Evolutionary conservation across 2,113 vertebrate species (phyloP).

Genomic region (Eudorcas thomsonii): DNA sequence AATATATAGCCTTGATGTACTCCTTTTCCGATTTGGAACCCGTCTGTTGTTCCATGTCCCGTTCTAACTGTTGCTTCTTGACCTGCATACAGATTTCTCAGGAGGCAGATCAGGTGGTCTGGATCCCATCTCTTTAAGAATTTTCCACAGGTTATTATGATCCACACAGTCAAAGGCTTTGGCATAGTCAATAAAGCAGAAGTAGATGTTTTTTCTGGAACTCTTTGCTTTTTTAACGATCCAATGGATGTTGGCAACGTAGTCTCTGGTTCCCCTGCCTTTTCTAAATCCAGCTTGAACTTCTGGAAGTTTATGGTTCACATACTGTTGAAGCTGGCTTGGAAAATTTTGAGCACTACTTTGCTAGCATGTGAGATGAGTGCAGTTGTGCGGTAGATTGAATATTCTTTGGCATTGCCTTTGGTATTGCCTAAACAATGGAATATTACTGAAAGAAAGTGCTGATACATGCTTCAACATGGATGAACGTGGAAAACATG

Average conservation of each 20-base stretch:
- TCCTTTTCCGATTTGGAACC: neutral
- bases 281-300: neutral
- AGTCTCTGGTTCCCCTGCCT: neutral
- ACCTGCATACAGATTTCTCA: neutral
- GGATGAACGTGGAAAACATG: neutral
- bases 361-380: neutral
- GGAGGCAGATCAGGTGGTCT: neutral
- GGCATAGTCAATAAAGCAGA: neutral
- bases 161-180: neutral
- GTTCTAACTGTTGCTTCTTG: neutral
- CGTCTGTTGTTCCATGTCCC: neutral
- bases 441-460: neutral
- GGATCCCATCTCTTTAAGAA: neutral
- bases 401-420: neutral
- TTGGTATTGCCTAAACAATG: neutral
- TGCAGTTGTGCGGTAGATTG: neutral
- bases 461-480: neutral
- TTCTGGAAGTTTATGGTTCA: neutral
- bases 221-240: neutral
- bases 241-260: fast-evolving
- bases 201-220: neutral
- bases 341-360: neutral
- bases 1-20: neutral
- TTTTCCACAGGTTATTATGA: neutral
- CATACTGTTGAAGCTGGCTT: neutral